phyloP scores from a whole-genome alignment of 2,113 vertebrate species.

The Rhinogobius similis region DNA sequence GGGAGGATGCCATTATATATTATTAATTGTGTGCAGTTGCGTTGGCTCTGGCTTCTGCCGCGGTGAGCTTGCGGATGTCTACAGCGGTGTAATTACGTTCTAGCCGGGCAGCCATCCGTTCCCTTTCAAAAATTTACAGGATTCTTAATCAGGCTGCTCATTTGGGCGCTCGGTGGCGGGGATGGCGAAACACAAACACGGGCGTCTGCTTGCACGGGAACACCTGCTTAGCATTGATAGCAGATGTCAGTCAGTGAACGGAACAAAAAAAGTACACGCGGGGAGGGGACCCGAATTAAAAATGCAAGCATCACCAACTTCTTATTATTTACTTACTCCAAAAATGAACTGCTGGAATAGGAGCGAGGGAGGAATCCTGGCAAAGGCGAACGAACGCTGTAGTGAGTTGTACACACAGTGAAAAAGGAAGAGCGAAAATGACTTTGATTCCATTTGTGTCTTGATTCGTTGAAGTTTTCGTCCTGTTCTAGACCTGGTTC shows the following conservation, averaged over 20 bases:
- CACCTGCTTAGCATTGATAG: conserved; percentile 99
- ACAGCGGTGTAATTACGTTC: conserved; percentile 98
- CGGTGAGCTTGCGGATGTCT: conserved; percentile 88
- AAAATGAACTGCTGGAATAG: conserved; percentile 76
- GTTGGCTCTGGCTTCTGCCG: conserved; percentile 80
- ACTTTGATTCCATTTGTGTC: neutral
- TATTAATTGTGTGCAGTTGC: conserved; percentile 97
- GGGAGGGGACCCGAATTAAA: conserved; percentile 78
- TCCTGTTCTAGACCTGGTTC: conserved; percentile 12
- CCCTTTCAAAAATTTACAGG: conserved; percentile 99
- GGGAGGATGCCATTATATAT: conserved; percentile 97
- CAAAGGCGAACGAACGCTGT: conserved; percentile 61
- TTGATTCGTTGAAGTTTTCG: conserved; percentile 57
- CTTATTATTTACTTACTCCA: conserved; percentile 80
- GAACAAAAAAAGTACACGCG: conserved; percentile 78
- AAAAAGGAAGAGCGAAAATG: neutral
- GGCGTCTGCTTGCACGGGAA: conserved; percentile 96
- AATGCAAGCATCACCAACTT: conserved; percentile 84
- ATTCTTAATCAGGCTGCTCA: conserved; percentile 99
- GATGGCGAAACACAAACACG: conserved; percentile 97
- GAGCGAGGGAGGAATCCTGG: conserved; percentile 59
- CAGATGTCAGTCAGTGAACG: conserved; percentile 98
- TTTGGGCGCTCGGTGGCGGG: conserved; percentile 92
- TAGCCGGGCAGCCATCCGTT: conserved; percentile 99
- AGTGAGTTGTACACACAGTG: conserved; percentile 46